Conservation (phyloP, 2,797 vertebrate species). For the Hipposideros larvatus region DNA sequence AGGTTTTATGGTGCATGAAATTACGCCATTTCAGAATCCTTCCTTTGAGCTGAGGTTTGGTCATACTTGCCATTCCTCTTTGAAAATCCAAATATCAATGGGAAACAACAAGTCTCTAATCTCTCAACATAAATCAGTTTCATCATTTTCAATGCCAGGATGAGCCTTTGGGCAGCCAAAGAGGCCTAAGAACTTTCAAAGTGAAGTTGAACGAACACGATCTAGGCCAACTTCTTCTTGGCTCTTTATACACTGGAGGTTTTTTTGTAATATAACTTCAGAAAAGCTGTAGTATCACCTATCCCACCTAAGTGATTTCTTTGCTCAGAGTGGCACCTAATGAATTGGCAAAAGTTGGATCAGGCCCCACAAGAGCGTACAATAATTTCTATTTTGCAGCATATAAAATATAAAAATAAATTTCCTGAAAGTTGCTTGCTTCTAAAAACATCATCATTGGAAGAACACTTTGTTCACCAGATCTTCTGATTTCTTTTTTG, state of each 20-base stretch:
- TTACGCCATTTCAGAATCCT: neutral
- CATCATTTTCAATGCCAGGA: neutral
- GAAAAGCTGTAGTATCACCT: neutral
- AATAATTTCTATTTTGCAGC: neutral
- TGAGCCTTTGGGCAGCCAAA: neutral
- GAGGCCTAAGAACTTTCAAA: neutral
- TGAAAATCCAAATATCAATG: neutral
- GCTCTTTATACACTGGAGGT: neutral
- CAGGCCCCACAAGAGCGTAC: neutral
- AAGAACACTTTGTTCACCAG: neutral
- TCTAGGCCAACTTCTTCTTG: neutral
- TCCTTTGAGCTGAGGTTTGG: slow-evolving; percentile 10
- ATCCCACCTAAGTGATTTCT: neutral
- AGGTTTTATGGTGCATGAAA: neutral
- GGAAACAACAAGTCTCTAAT: neutral
- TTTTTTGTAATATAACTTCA: neutral
- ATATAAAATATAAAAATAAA: slow-evolving; percentile 17
- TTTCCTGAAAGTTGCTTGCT: neutral
- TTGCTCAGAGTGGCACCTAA: neutral
- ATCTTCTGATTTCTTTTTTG: neutral
- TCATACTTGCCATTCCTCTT: neutral
- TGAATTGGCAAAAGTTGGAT: neutral
- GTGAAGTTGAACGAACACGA: neutral
- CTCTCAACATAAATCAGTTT: neutral
- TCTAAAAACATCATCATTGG: neutral